Evolutionary conservation across 2,888 invertebrate species (phyloP).

Genomic region (Heliconius ethilla): DNA sequence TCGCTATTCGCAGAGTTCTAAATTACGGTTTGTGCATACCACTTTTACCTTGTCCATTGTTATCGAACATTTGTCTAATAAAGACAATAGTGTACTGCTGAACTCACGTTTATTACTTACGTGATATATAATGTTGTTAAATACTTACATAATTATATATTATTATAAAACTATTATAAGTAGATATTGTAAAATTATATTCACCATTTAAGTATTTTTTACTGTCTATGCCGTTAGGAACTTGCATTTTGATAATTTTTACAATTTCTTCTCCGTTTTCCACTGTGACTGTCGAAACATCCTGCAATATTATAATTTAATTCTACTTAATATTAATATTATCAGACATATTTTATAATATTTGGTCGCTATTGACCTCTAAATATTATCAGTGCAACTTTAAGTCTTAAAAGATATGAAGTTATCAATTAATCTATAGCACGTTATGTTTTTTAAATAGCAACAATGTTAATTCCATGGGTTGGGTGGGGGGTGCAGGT

Average conservation of each 20-base stretch:
- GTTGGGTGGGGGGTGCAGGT: no score
- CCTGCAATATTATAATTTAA: slow-evolving; percentile 55
- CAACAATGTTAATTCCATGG: not conserved
- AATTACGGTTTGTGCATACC: no score
- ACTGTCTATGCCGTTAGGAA: slow-evolving; percentile 63
- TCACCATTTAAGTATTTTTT: slow-evolving; percentile 67
- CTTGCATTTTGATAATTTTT: slow-evolving; percentile 64
- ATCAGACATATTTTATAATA: not conserved
- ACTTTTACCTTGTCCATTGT: not conserved
- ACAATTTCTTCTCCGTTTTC: slow-evolving; percentile 66
- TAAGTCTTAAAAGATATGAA: slow-evolving; percentile 4
- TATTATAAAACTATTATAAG: not conserved
- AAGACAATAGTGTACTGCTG: not conserved
- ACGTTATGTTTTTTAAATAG: not conserved
- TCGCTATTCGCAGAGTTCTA: no score
- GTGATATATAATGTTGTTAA: not conserved
- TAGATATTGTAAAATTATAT: slow-evolving; percentile 30
- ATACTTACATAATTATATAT: not conserved
- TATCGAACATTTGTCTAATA: not conserved
- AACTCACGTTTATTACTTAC: not conserved
- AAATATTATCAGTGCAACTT: slow-evolving; percentile 13
- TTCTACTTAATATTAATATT: not conserved
- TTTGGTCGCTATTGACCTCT: not conserved
- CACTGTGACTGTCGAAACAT: slow-evolving; percentile 57
- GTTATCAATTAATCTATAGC: not conserved